Base-by-base conservation (phyloP, 2,888 invertebrate species). In the Pogonocherus hispidulus region DNA sequence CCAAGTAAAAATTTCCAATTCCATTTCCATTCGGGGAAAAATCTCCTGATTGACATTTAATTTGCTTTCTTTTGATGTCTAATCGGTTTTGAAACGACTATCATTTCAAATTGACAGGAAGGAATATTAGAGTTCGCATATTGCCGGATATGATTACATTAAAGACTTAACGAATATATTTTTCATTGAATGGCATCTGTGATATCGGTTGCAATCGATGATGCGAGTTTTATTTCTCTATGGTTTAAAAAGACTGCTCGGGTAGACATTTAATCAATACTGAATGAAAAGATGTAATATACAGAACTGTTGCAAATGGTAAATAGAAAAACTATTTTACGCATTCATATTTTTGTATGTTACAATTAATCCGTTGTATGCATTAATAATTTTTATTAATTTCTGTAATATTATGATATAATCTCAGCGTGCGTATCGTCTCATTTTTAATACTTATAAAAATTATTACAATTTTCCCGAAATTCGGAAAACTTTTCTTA, bases 1-100 rank as follows among this genome's bases (percentile, higher is more conserved):
- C 8, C 49, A 23, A 23, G 23, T 23, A 8, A 49, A 32, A 49
- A n/a, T 23, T 14, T 6, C n/a, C 47, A 19, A 20, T 23, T 49
- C n/a, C 22, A n/a, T 49, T 22, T 49, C 9, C 49, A 49, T 49
- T 14, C 14, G 32, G 0, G 18, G 9, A 54, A 35, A 14, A 27
- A 16, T 52, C 27, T 27, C 3, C 27, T 20, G 41, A 57, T 27
- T 57, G 57, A 57, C 57, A 22, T 46, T 46, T 55, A 55, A 19
- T 55, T 37, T 19, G 3, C 14, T 55, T 22, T 55, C 41, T 41
- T 55, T 55, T 37, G 19, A 20, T 11, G 41, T 41, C 41, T 55
- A 55, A 55, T 55, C 35, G 22, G 8, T n/a, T 41, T 8, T 20
- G 11, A 55, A 55, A 19, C 6, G 46, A 20, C 57, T 57, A 56